Base-by-base conservation (phyloP, 2,113 vertebrate species). In the Halcyon senegalensis region DNA sequence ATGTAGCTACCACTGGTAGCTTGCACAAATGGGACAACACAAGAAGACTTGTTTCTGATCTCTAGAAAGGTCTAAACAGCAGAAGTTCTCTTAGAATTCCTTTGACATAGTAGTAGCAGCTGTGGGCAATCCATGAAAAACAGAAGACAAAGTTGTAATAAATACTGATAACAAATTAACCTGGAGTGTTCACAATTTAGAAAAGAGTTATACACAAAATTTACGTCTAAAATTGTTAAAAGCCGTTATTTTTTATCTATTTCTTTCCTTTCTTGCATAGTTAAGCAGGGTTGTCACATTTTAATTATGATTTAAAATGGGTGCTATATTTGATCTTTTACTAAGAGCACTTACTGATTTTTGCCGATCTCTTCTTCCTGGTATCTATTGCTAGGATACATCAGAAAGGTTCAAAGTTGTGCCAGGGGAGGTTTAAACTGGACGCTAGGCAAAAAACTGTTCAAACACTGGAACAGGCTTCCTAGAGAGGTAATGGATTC, bases 401-500 rank as follows among this genome's bases (percentile, higher is more conserved):
- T 53, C 12, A 35, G 37, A 67, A 48, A 28, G 6, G 13, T 43
- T 51, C 58, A 84, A 43, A 70, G 11, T 5, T 83, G 20, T 0
- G 0, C 14, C 4, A 17, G 13, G 23, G 16, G 8, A 66, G 10
- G 9, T 60, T 66, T 10, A 23, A 51, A 39, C 9, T 13, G 19
- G 10, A 59, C 6, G 35, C 50, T 10, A 59, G 63, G 43, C 0
- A 2, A 72, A 33, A 43, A 8, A 3, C 7, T 3, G 1, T 20
- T n/a, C 28, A 50, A 84, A 50, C 33, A 59, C 31, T n/a, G 16
- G 5, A 48, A 41, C 7, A 44, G 6, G 11, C 2, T 74, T 83
- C 10, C 18, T 33, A 17, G 39, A 55, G 10, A 85, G 11, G 12
- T 53, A 30, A 28, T 63, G 0, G 1, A 33, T 55, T 12, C 1